A percentile compares a stretch with the other conserved stretches of the same genome.
Conservation (phyloP, 1,140 invertebrate genomes). For the Nylanderia fulva region DNA sequence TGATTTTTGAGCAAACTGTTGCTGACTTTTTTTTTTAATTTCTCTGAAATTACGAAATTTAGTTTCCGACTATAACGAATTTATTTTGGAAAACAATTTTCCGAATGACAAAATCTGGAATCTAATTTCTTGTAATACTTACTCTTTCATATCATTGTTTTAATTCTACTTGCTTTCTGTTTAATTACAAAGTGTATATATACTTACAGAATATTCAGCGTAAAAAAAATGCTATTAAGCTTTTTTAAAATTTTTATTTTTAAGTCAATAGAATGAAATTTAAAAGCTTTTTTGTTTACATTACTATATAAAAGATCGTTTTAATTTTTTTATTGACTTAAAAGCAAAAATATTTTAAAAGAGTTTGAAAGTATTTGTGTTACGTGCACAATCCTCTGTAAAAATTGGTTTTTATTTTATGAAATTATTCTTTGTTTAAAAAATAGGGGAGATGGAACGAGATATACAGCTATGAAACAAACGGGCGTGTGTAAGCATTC, state of each 20-base stretch:
- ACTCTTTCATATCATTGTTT: neutral
- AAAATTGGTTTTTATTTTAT: neutral
- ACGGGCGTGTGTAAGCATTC: neutral
- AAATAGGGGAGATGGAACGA: neutral
- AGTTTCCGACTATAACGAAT: neutral
- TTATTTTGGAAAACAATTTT: neutral
- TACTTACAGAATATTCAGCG: too few species aligned
- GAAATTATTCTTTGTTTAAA: neutral
- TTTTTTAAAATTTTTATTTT: too few species aligned
- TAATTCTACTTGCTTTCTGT: neutral
- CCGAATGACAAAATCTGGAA: neutral
- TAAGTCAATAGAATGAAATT: too few species aligned
- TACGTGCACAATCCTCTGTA: too few species aligned
- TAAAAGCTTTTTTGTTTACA: too few species aligned
- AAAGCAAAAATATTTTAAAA: neutral
- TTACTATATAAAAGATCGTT: neutral
- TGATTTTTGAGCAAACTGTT: neutral
- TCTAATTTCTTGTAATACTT: neutral
- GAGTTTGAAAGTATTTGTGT: neutral
- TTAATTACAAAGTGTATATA: neutral
- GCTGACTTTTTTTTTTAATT: neutral
- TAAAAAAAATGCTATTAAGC: too few species aligned
- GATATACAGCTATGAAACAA: neutral
- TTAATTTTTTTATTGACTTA: neutral
- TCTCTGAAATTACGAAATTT: neutral